These are phyloP conservation scores for Rhincodon typus DNA, from an alignment of 2,797 vertebrate genomes.

Conservation along the genomic window DNA sequence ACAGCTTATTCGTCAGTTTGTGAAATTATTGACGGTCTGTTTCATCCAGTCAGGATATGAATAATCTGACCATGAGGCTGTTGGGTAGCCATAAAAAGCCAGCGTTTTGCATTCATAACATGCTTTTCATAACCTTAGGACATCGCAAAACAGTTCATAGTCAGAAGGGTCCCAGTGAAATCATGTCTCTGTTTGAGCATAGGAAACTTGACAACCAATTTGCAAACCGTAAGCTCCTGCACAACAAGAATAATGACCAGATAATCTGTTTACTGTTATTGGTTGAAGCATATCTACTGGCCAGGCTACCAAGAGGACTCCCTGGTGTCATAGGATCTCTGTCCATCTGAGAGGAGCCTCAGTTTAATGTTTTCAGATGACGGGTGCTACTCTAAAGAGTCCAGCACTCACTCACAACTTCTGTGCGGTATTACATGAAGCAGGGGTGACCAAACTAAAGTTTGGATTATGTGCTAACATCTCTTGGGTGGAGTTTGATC, in stretches of 20 bases:
- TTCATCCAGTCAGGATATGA: not conserved
- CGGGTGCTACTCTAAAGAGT: too few species aligned
- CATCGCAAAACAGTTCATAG: too few species aligned
- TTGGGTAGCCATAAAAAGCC: not conserved
- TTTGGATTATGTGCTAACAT: not conserved
- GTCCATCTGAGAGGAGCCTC: not conserved
- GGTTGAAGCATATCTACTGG: not conserved
- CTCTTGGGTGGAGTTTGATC: not conserved
- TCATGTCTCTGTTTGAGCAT: too few species aligned
- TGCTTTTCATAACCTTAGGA: too few species aligned
- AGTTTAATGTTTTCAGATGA: not conserved
- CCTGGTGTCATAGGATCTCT: too few species aligned
- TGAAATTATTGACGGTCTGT: not conserved
- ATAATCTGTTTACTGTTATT: not conserved
- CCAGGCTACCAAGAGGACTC: not conserved
- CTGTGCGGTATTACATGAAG: not conserved
- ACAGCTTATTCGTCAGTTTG: not conserved
- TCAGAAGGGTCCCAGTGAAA: too few species aligned
- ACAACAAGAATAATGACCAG: too few species aligned
- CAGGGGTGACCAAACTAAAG: too few species aligned
- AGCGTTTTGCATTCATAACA: too few species aligned
- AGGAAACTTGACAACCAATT: not conserved
- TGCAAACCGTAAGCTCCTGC: not conserved
- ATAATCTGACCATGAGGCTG: not conserved
- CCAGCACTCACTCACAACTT: not conserved